Conservation (phyloP, 2,888 invertebrate species). For the Lepas anatifera region DNA sequence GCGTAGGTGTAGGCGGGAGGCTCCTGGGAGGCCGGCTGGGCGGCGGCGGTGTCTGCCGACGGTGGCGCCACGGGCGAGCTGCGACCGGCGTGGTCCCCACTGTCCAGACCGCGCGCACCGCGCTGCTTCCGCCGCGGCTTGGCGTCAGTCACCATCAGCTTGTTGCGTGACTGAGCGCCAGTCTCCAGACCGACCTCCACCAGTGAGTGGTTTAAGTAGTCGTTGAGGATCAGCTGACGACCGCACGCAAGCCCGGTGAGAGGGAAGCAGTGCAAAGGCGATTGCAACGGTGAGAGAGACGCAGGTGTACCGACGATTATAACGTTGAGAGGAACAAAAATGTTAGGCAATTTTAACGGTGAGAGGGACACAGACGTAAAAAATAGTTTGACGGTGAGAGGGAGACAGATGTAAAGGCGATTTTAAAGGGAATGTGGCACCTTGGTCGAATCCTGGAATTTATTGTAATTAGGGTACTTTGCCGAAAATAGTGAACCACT, state of each 20-base stretch:
- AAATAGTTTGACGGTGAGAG: too few relatives aligned
- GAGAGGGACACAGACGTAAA: too few relatives aligned
- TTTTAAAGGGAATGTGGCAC: too few relatives aligned
- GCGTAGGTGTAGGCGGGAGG: not conserved
- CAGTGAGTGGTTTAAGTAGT: not conserved
- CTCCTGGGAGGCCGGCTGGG: not conserved
- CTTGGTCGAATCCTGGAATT: too few relatives aligned
- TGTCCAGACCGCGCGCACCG: not conserved
- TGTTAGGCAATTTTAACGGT: too few relatives aligned
- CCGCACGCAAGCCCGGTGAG: not conserved
- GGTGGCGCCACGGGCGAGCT: not conserved
- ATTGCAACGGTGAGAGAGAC: too few relatives aligned
- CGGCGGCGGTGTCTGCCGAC: not conserved
- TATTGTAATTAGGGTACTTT: too few relatives aligned
- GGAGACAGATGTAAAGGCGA: too few relatives aligned
- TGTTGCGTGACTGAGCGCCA: not conserved
- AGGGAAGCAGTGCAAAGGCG: too few relatives aligned
- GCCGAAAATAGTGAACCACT: too few relatives aligned
- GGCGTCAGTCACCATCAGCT: not conserved
- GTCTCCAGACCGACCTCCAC: not conserved
- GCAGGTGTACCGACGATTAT: too few relatives aligned
- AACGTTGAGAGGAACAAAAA: too few relatives aligned
- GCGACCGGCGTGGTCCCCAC: conserved; percentile 3
- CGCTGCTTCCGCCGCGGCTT: not conserved
- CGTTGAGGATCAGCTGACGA: not conserved